Base-by-base conservation (phyloP, 2,888 invertebrate species). In the Horisme vitalbata region DNA sequence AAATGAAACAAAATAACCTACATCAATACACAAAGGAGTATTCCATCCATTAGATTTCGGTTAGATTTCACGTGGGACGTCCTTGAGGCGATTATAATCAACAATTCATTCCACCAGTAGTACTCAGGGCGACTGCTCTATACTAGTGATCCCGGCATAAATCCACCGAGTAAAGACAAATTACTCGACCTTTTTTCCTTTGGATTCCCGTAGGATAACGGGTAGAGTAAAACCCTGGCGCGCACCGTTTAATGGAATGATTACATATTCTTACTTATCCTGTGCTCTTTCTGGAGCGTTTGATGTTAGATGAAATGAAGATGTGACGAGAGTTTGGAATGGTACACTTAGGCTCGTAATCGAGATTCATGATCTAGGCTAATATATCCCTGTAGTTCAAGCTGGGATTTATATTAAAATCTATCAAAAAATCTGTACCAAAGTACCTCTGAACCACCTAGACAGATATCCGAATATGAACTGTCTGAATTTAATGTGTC, bases 111-210 rank as follows among this genome's bases (percentile, higher is more conserved):
- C 63, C 55, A 46, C 43, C 45, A 63, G 62, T 59, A 61, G 57
- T 53, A 65, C 64, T 65, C 67, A 49, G 59, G 39, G 64, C 65
- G 61, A 67, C 64, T 69, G 59, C 65, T 71, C 68, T 61, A 67
- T 69, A 63, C 70, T 60, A 66, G 73, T 72, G 79, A 79, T 76
- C 79, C 80, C 65, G 52, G 75, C 75, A 80, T 80, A 83, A 83
- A 83, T 82, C 79, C 78, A 71, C 69, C 66, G 73, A 81, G 82
- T 81, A 83, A 80, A 83, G 83, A 83, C 81, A 83, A 83, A 83
- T 83, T 79, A 81, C 81, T 73, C 69, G 68, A 81, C 83, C 82
- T 82, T 82, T 83, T 81, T 82, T 79, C 72, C 66, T 72, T 74
- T 67, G 67, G 72, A 77, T 69, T 75, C 72, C 74, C 73, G 57